Evolutionary conservation across 2,797 vertebrate species (phyloP).

Genomic region (Amazonetta brasiliensis): DNA sequence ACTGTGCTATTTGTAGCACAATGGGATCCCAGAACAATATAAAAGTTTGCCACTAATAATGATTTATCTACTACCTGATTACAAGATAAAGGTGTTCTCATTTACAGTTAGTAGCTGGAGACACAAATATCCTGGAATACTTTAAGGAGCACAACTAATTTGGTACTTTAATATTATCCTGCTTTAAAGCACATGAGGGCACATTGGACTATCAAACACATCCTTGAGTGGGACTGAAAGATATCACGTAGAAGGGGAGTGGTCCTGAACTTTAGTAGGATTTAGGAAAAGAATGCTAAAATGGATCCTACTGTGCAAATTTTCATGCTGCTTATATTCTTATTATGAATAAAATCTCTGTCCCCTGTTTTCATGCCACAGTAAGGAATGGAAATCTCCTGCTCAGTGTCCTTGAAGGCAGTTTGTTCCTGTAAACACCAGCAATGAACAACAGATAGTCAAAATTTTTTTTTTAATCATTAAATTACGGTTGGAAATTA

Average conservation of each 20-base stretch:
- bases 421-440: background rate
- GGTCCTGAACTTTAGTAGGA: slow-evolving; percentile 2
- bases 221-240: slow-evolving; percentile 19
- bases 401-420: background rate
- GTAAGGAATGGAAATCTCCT: background rate
- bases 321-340: background rate
- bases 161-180: background rate
- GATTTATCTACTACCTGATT: background rate
- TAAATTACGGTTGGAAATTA: slow-evolving; percentile 18
- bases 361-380: background rate
- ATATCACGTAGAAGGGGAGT: background rate
- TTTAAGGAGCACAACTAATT: background rate
- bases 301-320: background rate
- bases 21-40: background rate
- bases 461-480: background rate
- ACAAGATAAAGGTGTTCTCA: slow-evolving; percentile 1
- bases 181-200: background rate
- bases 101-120: background rate
- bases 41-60: background rate
- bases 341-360: background rate
- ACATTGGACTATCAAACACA: background rate
- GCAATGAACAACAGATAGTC: background rate
- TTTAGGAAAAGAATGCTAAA: background rate
- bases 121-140: background rate
- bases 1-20: background rate